A percentile compares a stretch with the other conserved stretches of the same genome.
phyloP scores from a whole-genome alignment of 2,797 vertebrate species.

The Schizopygopsis pylzovi region DNA sequence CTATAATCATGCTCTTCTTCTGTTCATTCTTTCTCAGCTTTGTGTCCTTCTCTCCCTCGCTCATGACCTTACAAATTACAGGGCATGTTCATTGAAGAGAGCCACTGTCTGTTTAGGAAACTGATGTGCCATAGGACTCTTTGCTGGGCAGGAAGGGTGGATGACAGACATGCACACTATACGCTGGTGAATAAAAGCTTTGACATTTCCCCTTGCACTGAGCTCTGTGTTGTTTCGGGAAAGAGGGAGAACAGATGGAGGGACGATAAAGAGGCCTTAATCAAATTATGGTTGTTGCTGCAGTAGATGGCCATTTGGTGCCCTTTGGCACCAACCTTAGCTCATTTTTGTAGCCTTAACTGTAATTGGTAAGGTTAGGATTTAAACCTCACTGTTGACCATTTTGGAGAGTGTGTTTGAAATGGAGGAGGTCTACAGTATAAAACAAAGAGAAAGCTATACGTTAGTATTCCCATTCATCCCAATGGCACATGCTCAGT shows the following conservation, averaged over 20 bases:
- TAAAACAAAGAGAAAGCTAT: background rate
- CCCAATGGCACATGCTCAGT: background rate
- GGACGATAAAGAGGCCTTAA: slow-evolving; percentile 47
- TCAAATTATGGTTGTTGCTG: slow-evolving; percentile 52
- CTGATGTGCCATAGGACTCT: background rate
- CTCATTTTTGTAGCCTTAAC: background rate
- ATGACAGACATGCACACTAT: slow-evolving; percentile 66
- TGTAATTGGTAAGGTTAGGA: background rate
- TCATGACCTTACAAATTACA: slow-evolving; percentile 23
- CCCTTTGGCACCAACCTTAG: slow-evolving; percentile 11
- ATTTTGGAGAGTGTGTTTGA: background rate
- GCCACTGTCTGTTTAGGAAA: slow-evolving; percentile 22
- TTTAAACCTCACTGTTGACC: background rate
- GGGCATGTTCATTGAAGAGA: slow-evolving; percentile 40
- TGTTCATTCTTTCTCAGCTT: slow-evolving; percentile 23
- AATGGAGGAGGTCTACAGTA: background rate
- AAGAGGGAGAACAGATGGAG: slow-evolving; percentile 51
- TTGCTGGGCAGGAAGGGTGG: slow-evolving; percentile 6
- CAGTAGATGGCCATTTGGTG: slow-evolving; percentile 29
- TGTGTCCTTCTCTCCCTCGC: slow-evolving; percentile 19
- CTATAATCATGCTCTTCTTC: slow-evolving; percentile 21
- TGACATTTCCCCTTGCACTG: slow-evolving; percentile 75
- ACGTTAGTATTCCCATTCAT: background rate
- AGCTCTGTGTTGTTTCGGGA: slow-evolving; percentile 50
- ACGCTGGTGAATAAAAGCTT: slow-evolving; percentile 80